Evolutionary conservation across 2,113 vertebrate species (phyloP).

Genomic region (Dissostichus mawsoni): DNA sequence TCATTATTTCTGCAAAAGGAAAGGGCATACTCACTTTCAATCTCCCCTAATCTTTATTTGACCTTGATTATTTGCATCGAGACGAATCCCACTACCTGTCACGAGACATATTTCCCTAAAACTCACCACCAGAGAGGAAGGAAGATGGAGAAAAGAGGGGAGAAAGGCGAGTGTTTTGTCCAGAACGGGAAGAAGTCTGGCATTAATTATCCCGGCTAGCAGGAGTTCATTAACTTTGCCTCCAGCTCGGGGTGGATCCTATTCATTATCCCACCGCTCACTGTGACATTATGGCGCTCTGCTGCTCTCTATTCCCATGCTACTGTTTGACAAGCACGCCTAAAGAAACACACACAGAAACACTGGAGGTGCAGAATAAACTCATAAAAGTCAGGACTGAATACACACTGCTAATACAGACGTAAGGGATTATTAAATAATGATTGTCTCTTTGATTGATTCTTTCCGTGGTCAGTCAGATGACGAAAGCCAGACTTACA

Average conservation of each 20-base stretch:
- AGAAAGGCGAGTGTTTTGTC: conserved; percentile 42
- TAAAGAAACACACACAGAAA: conserved; percentile 14
- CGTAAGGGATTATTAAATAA: not conserved
- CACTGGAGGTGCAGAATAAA: conserved; percentile 2
- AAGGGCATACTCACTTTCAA: conserved; percentile 11
- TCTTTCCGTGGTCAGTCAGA: not conserved
- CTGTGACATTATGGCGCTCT: conserved; percentile 68
- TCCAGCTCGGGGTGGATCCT: conserved; percentile 67
- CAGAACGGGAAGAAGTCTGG: conserved; percentile 58
- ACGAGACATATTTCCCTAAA: conserved; percentile 43
- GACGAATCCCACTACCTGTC: conserved; percentile 20
- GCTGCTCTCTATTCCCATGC: conserved; percentile 37
- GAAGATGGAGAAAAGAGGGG: conserved; percentile 37
- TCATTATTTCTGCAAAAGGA: conserved; percentile 60
- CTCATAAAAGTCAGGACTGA: not conserved
- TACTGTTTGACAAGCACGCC: conserved; percentile 50
- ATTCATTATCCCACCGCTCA: conserved; percentile 71
- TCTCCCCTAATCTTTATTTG: conserved; percentile 58
- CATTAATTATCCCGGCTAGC: conserved; percentile 78
- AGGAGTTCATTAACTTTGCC: conserved; percentile 80
- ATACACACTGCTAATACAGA: not conserved
- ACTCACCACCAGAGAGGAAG: conserved; percentile 53
- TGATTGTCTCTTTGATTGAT: not conserved
- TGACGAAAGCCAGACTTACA: not conserved
- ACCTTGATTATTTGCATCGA: conserved; percentile 54